Percentiles rank a stretch among this genome's conserved stretches.
These are phyloP conservation scores for Sphaerophoria taeniata DNA, from an alignment of 2,888 invertebrate species.

Conservation along the genomic window DNA sequence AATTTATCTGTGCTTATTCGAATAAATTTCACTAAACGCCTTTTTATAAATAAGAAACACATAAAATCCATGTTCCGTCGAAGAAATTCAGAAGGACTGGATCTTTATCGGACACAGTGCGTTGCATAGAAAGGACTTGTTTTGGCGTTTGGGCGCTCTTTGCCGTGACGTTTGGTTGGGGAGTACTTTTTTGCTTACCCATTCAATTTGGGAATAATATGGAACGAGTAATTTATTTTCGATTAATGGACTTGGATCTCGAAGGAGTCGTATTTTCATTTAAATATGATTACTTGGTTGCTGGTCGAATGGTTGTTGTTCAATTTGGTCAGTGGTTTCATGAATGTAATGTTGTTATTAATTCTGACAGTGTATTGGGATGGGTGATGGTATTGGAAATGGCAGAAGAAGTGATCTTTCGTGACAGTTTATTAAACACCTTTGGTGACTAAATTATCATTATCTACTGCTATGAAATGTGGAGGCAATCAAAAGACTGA, in stretches of 20 bases:
- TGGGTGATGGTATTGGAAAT: too few relatives aligned
- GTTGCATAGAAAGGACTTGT: conserved; percentile 38
- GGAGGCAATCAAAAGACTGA: too few relatives aligned
- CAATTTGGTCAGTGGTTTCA: too few relatives aligned
- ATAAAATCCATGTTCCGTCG: conserved; percentile 60
- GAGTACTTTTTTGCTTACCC: conserved; percentile 17
- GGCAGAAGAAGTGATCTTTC: too few relatives aligned
- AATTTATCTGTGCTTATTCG: conserved; percentile 68
- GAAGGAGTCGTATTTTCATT: conserved; percentile 16
- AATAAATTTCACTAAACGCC: conserved; percentile 72
- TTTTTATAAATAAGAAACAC: conserved; percentile 60
- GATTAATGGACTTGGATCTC: conserved; percentile 20
- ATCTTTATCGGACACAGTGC: conserved; percentile 29
- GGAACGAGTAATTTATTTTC: conserved; percentile 55
- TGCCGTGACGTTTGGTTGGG: not conserved
- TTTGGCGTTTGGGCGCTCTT: conserved; percentile 1
- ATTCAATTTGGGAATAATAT: conserved; percentile 27
- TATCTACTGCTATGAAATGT: too few relatives aligned
- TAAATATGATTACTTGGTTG: conserved; percentile 46
- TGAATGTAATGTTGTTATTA: too few relatives aligned
- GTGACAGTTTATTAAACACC: too few relatives aligned
- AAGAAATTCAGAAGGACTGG: not conserved
- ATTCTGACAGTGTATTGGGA: too few relatives aligned
- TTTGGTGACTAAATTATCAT: too few relatives aligned
- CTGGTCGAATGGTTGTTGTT: too few relatives aligned